Percentiles rank a stretch among this genome's conserved stretches.
Conservation (phyloP, 2,888 invertebrate species). For the Drosophila fulvimacula region DNA sequence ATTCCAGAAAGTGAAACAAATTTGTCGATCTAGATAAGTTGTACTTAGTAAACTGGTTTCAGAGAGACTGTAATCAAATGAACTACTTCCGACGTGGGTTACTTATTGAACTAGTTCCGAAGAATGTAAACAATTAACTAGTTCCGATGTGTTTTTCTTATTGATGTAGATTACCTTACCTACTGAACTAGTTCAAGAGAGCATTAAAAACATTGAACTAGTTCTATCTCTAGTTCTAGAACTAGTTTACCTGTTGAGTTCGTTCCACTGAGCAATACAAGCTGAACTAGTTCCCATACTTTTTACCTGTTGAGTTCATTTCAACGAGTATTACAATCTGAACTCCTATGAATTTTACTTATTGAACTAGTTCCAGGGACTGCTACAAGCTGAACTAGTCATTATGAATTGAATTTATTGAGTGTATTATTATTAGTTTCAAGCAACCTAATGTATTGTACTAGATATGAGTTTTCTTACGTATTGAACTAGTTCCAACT, state of each 20-base stretch:
- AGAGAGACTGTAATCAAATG: too few species aligned
- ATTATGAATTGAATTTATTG: background rate
- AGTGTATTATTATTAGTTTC: too few species aligned
- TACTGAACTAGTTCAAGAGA: background rate
- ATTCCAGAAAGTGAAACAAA: too few species aligned
- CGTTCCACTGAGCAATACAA: background rate
- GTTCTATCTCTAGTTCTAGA: background rate
- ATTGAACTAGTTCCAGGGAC: background rate
- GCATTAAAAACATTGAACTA: background rate
- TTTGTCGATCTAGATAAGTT: too few species aligned
- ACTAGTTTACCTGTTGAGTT: background rate
- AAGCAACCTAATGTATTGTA: too few species aligned
- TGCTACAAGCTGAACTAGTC: background rate
- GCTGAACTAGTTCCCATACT: background rate
- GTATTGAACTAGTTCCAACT: background rate
- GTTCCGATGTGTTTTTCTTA: background rate
- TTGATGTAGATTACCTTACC: background rate
- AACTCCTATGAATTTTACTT: background rate
- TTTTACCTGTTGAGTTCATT: background rate
- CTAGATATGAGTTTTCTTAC: background rate
- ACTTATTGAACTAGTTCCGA: background rate
- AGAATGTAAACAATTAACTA: background rate
- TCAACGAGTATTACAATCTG: too few species aligned
- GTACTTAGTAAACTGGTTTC: too few species aligned
- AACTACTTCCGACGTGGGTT: background rate